These are phyloP conservation scores for Drosophila lacteicornis DNA, from an alignment of 1,140 invertebrate genomes.

Conservation along the genomic window DNA sequence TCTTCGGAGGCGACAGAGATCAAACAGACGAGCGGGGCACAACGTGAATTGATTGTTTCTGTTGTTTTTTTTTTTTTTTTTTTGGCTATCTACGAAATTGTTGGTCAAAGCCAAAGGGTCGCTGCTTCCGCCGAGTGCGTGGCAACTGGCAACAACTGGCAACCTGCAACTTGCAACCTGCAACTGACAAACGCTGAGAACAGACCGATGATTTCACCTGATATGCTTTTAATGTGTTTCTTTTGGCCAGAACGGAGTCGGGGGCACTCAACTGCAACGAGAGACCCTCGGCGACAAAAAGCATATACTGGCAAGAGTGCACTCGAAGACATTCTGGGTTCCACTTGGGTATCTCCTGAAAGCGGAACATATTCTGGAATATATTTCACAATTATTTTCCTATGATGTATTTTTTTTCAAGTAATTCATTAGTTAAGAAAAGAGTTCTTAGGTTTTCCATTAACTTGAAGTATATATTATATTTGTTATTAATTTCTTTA, in stretches of 20 bases:
- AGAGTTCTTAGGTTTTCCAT: background rate
- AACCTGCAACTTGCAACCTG: constrained; percentile 32
- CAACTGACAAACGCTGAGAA: constrained; percentile 62
- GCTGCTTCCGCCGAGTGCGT: background rate
- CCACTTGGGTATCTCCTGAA: too few relatives aligned
- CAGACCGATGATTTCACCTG: constrained; percentile 68
- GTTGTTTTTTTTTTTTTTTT: constrained; percentile 2
- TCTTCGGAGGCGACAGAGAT: constrained; percentile 13
- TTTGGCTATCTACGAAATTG: constrained; percentile 10
- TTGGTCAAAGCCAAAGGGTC: constrained; percentile 20
- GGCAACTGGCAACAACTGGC: constrained; percentile 33
- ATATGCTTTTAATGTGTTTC: constrained; percentile 81
- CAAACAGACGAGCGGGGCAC: constrained; percentile 2
- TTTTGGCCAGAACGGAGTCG: constrained; percentile 56
- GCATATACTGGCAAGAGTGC: constrained; percentile 1
- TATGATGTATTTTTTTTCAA: too few relatives aligned
- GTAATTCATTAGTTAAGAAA: background rate
- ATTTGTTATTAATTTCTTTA: background rate
- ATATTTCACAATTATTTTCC: background rate
- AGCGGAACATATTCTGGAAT: background rate
- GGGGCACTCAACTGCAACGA: constrained; percentile 75
- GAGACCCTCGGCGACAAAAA: constrained; percentile 57
- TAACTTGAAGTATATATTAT: too few relatives aligned
- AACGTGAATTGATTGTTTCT: constrained; percentile 25
- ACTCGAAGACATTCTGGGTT: background rate